Conservation (phyloP, 2,113 vertebrate species). For the Upupa epops region DNA sequence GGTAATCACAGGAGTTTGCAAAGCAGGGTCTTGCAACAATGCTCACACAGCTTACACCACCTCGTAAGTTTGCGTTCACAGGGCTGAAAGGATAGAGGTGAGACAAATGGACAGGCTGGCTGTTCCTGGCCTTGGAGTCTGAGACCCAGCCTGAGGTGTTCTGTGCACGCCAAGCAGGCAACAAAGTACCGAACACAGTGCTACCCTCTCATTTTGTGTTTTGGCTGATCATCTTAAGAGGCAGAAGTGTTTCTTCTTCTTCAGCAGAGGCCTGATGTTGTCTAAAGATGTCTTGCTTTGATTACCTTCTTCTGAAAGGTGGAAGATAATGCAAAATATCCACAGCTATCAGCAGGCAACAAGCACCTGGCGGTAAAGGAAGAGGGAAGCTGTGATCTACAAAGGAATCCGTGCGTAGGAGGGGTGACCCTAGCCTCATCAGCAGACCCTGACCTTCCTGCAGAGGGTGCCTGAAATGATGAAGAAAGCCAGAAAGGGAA, state of each 20-base stretch:
- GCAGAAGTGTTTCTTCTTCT: not conserved
- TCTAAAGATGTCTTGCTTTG: not conserved
- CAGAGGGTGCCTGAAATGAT: not conserved
- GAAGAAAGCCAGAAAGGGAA: not conserved
- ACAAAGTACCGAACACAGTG: fast-evolving
- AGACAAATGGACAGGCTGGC: fast-evolving
- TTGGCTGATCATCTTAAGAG: not conserved
- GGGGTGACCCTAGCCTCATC: not conserved
- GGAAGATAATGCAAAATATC: not conserved
- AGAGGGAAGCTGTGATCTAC: not conserved
- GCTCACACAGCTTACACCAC: not conserved
- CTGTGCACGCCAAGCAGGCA: not conserved
- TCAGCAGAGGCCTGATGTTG: not conserved
- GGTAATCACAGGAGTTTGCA: not conserved
- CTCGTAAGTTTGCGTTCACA: not conserved
- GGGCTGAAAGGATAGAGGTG: not conserved
- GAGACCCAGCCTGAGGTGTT: not conserved
- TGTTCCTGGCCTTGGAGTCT: not conserved
- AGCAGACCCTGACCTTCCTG: not conserved
- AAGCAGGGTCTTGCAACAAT: not conserved
- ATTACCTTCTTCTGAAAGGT: not conserved
- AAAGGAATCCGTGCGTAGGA: not conserved
- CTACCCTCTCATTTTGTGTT: not conserved
- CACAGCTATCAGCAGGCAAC: not conserved
- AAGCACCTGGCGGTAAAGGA: not conserved